These are phyloP conservation scores for Petrolisthes cinctipes DNA, from an alignment of 2,888 invertebrate genomes.

Conservation along the genomic window DNA sequence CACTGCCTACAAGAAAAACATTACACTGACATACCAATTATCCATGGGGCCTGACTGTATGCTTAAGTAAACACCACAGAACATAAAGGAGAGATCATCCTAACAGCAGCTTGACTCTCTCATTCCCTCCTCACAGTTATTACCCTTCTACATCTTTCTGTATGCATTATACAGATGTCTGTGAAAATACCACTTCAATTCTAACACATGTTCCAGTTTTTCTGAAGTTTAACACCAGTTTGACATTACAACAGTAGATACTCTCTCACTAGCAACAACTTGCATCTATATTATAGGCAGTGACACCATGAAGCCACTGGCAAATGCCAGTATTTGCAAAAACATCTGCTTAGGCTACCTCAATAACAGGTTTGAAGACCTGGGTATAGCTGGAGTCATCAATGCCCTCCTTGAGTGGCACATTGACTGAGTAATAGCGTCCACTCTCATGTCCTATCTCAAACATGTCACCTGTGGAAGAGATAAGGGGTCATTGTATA, in stretches of 20 bases:
- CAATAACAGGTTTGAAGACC: constrained; percentile 93
- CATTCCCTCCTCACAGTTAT: neutral
- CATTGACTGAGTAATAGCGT: constrained; percentile 96
- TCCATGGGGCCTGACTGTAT: neutral
- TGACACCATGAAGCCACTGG: no score
- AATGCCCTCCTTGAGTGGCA: constrained; percentile 97
- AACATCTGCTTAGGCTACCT: constrained; percentile 66
- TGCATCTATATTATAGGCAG: no score
- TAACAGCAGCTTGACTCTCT: neutral
- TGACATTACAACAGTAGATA: no score
- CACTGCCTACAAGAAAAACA: constrained; percentile 72
- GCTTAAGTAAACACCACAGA: neutral
- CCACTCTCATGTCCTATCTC: constrained; percentile 97
- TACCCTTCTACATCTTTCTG: no score
- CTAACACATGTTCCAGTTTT: neutral
- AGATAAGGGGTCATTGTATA: no score
- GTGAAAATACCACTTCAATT: neutral
- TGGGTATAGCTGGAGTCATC: constrained; percentile 93
- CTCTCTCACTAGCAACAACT: no score
- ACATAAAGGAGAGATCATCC: neutral
- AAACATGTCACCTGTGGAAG: constrained; percentile 66
- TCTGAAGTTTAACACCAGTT: no score
- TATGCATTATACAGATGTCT: no score
- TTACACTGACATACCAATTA: no score
- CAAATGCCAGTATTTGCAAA: no score